Evolutionary conservation across 2,797 vertebrate genomes (phyloP).

Genomic region (Darevskia mixta): DNA sequence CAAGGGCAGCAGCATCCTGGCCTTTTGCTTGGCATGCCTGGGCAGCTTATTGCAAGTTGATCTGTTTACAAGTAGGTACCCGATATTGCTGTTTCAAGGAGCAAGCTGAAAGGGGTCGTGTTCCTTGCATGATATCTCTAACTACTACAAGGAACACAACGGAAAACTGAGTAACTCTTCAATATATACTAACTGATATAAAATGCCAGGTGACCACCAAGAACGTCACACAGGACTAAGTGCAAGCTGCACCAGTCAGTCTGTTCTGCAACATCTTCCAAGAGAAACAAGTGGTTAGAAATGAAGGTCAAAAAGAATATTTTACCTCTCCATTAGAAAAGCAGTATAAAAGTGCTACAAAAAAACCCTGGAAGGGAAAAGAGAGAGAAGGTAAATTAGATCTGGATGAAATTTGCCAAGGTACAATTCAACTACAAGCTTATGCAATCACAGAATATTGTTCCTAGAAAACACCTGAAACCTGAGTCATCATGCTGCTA

Average conservation of each 20-base stretch:
- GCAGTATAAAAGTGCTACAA: conserved; percentile 93
- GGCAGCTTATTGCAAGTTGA: background rate
- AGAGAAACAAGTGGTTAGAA: background rate
- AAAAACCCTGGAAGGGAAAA: conserved; percentile 85
- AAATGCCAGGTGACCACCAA: background rate
- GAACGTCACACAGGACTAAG: background rate
- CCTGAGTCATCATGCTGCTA: background rate
- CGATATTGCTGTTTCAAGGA: background rate
- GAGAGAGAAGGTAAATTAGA: conserved; percentile 38
- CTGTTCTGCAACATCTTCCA: background rate
- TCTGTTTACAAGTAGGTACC: background rate
- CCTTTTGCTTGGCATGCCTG: background rate
- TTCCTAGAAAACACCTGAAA: conserved; percentile 18
- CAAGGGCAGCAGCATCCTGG: background rate
- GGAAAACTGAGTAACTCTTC: background rate
- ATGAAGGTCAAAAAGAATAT: background rate
- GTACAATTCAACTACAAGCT: background rate
- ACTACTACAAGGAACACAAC: background rate
- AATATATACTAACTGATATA: background rate
- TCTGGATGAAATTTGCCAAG: background rate
- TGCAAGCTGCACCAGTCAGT: background rate
- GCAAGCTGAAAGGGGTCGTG: too few relatives aligned
- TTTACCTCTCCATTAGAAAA: conserved; percentile 97
- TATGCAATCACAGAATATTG: conserved; percentile 5
- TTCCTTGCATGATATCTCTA: background rate